phyloP scores from a whole-genome alignment of 2,888 invertebrate genomes.

The Xanthorhoe designata region DNA sequence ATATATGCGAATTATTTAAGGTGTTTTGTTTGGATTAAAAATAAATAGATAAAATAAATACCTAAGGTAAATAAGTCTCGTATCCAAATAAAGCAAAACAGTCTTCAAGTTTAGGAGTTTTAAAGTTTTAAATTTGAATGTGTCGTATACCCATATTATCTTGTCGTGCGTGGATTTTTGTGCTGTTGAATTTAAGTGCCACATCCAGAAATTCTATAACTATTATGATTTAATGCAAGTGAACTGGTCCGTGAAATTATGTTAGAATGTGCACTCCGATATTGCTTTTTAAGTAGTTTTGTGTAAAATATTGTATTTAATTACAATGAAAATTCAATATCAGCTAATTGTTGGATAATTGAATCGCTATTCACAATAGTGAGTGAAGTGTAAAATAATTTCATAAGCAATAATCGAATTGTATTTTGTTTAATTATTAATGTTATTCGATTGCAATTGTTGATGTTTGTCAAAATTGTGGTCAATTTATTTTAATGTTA shows the following conservation, averaged over 20 bases:
- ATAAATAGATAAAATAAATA: too few species aligned
- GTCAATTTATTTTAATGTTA: background rate
- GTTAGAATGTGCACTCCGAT: slow-evolving; percentile 63
- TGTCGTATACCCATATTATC: too few species aligned
- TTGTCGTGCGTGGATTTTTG: too few species aligned
- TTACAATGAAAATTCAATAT: slow-evolving; percentile 35
- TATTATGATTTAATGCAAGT: slow-evolving; percentile 57
- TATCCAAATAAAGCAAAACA: too few species aligned
- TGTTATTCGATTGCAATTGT: background rate
- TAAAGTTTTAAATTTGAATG: too few species aligned
- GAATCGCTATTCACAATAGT: background rate
- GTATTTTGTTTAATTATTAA: background rate
- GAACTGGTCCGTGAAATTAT: slow-evolving; percentile 67
- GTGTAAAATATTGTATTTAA: slow-evolving; percentile 55
- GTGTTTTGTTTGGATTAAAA: too few species aligned
- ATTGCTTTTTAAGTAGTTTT: slow-evolving; percentile 57
- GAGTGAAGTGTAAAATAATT: background rate
- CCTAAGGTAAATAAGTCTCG: too few species aligned
- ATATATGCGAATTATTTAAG: too few species aligned
- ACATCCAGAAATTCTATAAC: slow-evolving; percentile 46
- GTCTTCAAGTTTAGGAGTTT: too few species aligned
- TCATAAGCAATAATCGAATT: background rate
- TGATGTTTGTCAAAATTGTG: background rate
- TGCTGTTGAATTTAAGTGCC: slow-evolving; percentile 8
- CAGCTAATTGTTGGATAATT: background rate